These are phyloP conservation scores for Keiferia lycopersicella DNA, from an alignment of 2,888 invertebrate genomes.

Conservation along the genomic window DNA sequence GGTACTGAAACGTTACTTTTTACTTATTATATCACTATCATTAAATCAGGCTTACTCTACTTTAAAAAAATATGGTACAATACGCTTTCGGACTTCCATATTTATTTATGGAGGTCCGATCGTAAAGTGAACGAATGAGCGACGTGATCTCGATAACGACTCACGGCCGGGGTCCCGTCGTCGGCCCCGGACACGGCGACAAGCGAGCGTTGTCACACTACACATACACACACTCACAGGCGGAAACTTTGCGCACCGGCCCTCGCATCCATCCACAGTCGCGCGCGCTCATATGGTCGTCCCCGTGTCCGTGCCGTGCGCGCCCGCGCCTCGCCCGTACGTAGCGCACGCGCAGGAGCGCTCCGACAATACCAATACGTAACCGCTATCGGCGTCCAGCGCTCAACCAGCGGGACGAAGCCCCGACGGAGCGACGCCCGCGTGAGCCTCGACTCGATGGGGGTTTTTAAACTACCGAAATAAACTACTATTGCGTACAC, in stretches of 20 bases:
- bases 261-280: constrained; percentile 70
- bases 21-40: constrained; percentile 75
- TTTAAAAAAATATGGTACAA: constrained; percentile 77
- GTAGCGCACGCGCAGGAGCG: constrained; percentile 61
- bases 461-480: constrained; percentile 72
- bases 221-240: constrained; percentile 51
- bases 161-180: constrained; percentile 74
- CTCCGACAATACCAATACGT: constrained; percentile 66
- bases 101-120: constrained; percentile 58
- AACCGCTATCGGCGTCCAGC: constrained; percentile 73
- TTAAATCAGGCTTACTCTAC: constrained; percentile 75
- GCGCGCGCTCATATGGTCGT: constrained; percentile 73
- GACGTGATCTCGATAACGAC: constrained; percentile 77
- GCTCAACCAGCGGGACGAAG: constrained; percentile 53
- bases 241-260: constrained; percentile 48
- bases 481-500: constrained; percentile 79
- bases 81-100: constrained; percentile 66
- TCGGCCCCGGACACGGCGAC: constrained; percentile 75
- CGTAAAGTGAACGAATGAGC: constrained; percentile 79
- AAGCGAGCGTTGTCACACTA: constrained; percentile 71
- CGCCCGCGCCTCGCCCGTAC: constrained; percentile 56
- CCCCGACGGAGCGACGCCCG: constrained; percentile 49
- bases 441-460: constrained; percentile 68
- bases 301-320: constrained; percentile 72
- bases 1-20: constrained; percentile 76